Conservation (phyloP, 2,888 invertebrate species). For the Erebia epiphron region DNA sequence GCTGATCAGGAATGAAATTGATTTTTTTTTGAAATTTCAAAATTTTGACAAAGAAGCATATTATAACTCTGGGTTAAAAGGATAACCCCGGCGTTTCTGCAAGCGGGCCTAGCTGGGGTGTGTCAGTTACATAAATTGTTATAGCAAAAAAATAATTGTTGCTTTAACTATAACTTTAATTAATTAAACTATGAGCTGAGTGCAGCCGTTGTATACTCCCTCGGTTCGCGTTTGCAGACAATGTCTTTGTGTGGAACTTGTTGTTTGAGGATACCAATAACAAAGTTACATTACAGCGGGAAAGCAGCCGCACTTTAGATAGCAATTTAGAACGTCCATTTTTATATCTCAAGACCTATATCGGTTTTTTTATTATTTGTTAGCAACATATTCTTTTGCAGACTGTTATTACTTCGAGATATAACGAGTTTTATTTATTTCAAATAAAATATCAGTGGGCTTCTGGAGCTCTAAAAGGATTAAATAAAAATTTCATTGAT, state of each 20-base stretch:
- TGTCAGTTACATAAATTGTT: neutral
- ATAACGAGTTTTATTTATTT: conserved; percentile 10
- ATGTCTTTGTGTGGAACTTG: conserved; percentile 40
- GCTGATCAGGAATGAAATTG: no score
- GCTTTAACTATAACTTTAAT: conserved; percentile 18
- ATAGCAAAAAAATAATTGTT: neutral
- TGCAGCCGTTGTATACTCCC: conserved; percentile 17
- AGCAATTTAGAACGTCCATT: conserved; percentile 31
- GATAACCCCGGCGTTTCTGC: no score
- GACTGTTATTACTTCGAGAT: conserved; percentile 1
- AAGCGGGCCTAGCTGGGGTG: neutral
- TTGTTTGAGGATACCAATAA: conserved; percentile 37
- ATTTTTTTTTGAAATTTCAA: no score
- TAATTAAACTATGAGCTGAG: conserved; percentile 12
- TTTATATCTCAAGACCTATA: conserved; percentile 14
- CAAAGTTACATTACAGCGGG: conserved; percentile 37
- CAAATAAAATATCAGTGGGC: neutral
- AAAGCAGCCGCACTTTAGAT: conserved; percentile 32
- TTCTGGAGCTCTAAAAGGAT: neutral
- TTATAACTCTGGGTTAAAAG: no score
- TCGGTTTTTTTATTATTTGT: conserved; percentile 18
- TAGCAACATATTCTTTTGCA: conserved; percentile 11
- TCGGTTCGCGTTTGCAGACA: conserved; percentile 26
- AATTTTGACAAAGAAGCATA: no score
- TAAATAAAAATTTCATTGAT: neutral